Conservation (phyloP, 2,888 invertebrate genomes). For the Hermodice carunculata region DNA sequence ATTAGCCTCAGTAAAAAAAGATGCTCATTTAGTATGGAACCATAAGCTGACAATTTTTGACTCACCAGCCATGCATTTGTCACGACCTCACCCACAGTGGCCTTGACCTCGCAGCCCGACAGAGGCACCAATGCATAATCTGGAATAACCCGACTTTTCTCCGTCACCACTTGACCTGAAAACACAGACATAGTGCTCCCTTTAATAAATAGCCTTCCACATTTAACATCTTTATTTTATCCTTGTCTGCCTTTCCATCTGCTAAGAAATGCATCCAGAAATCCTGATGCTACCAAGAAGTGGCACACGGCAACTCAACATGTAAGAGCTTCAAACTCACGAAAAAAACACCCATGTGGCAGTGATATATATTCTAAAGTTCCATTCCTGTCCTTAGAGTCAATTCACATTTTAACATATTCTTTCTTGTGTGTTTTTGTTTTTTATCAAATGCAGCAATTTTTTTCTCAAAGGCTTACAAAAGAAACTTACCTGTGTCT, state of each 20-base stretch:
- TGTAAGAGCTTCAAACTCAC: too few relatives aligned
- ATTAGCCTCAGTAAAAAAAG: too few relatives aligned
- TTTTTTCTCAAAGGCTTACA: too few relatives aligned
- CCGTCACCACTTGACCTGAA: constrained; percentile 42
- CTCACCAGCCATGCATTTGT: constrained; percentile 82
- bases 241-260: neutral
- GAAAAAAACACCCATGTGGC: too few relatives aligned
- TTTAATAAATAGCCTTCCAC: neutral
- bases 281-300: too few relatives aligned
- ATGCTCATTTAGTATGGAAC: neutral
- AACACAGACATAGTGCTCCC: neutral
- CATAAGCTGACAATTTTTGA: neutral
- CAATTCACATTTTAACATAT: too few relatives aligned
- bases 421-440: too few relatives aligned
- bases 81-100: constrained; percentile 75
- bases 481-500: too few relatives aligned
- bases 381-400: too few relatives aligned
- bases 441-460: too few relatives aligned
- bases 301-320: too few relatives aligned
- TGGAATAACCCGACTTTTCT: constrained; percentile 66
- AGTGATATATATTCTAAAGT: too few relatives aligned
- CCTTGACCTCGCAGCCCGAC: constrained; percentile 70
- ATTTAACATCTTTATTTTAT: neutral
- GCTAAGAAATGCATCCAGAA: neutral
- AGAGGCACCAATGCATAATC: constrained; percentile 79